phyloP scores from a whole-genome alignment of 2,113 vertebrate species.

The Hemiscyllium ocellatum region DNA sequence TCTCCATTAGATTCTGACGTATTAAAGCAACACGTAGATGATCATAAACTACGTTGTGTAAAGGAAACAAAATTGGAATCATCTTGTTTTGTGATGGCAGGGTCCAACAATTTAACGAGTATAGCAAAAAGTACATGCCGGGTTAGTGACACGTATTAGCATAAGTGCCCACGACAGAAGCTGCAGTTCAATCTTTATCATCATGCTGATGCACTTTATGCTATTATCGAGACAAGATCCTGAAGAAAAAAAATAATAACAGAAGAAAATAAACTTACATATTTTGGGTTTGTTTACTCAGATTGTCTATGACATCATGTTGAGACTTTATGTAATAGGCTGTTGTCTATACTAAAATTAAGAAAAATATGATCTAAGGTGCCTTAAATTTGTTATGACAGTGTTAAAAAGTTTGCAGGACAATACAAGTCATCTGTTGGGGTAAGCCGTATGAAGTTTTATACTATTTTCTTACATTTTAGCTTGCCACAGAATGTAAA shows the following conservation, averaged over 20 bases:
- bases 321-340: background rate
- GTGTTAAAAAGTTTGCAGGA: constrained; percentile 36
- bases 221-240: background rate
- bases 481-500: constrained; percentile 7
- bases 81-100: constrained; percentile 28
- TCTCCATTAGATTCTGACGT: background rate
- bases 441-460: constrained; percentile 18
- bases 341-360: constrained; percentile 22
- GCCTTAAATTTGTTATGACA: constrained; percentile 37
- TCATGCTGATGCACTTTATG: constrained; percentile 33
- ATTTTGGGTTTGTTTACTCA: background rate
- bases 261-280: constrained; percentile 22
- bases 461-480: constrained; percentile 34
- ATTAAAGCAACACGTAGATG: constrained; percentile 4
- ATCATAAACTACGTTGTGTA: constrained; percentile 54
- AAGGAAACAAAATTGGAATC: constrained; percentile 62
- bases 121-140: constrained; percentile 12
- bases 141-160: constrained; percentile 15
- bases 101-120: constrained; percentile 7
- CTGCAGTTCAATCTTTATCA: constrained; percentile 20
- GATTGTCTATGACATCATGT: background rate
- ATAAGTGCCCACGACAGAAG: background rate
- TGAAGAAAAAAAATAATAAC: constrained; percentile 1
- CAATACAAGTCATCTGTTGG: constrained; percentile 19
- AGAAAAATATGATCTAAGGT: constrained; percentile 16